phyloP scores from a whole-genome alignment of 2,113 vertebrate species.

The Pteruthius melanotis region DNA sequence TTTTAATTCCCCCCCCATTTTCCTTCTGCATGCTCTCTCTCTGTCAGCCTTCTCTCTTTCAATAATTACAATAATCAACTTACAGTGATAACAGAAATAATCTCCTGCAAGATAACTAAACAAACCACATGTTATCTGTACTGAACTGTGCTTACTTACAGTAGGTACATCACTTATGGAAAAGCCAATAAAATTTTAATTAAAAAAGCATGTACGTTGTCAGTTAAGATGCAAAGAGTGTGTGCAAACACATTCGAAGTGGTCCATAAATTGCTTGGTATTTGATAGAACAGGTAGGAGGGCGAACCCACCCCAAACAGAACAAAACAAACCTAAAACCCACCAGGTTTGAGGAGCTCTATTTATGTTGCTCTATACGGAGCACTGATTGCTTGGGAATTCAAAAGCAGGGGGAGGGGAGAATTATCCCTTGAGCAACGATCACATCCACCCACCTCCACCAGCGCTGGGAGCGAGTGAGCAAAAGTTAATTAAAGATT shows the following conservation, averaged over 20 bases:
- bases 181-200: constrained; percentile 70
- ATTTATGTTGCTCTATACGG: constrained; percentile 13
- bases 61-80: constrained; percentile 72
- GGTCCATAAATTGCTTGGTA: not conserved
- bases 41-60: constrained; percentile 58
- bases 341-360: constrained; percentile 10
- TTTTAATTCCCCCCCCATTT: constrained; percentile 50
- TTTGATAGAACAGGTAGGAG: constrained; percentile 9
- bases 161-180: constrained; percentile 55
- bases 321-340: not conserved
- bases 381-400: constrained; percentile 26
- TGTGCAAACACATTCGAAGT: not conserved
- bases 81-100: constrained; percentile 69
- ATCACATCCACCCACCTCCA: constrained; percentile 42
- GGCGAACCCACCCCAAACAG: not conserved
- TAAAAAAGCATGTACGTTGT: constrained; percentile 49
- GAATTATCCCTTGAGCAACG: not conserved
- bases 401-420: constrained; percentile 40
- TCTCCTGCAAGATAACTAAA: constrained; percentile 69
- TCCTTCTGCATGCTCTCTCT: constrained; percentile 15
- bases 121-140: constrained; percentile 59
- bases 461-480: not conserved
- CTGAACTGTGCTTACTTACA: constrained; percentile 38
- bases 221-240: constrained; percentile 30
- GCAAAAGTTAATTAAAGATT: constrained; percentile 56